A percentile compares a stretch with the other conserved stretches of the same genome.
Evolutionary conservation across 2,113 vertebrate genomes (phyloP).

Genomic region (Xenopus borealis): DNA sequence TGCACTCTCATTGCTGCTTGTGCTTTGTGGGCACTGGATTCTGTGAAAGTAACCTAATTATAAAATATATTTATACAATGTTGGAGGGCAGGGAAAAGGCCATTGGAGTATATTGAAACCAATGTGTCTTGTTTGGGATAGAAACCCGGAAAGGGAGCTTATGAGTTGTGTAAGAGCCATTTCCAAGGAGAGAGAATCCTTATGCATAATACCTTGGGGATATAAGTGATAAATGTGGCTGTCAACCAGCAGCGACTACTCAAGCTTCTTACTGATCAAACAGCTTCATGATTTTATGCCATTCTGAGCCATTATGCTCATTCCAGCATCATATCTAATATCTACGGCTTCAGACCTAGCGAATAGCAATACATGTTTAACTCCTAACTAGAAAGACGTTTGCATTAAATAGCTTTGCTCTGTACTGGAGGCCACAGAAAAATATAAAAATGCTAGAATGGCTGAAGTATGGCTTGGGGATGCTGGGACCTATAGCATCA

Average conservation of each 20-base stretch:
- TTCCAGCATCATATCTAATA: constrained; percentile 13
- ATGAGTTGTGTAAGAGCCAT: constrained; percentile 8
- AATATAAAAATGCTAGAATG: no score
- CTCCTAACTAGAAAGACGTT: background rate
- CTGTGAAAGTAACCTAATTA: no score
- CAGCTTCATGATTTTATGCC: constrained; percentile 6
- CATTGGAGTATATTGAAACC: background rate
- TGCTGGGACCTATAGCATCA: no score
- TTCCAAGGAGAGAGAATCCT: constrained; percentile 15
- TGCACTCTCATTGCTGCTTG: no score
- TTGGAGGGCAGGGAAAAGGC: background rate
- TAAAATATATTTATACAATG: no score
- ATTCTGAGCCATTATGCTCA: constrained; percentile 15
- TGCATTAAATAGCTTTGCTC: background rate
- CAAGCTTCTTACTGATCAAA: constrained; percentile 25
- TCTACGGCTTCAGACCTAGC: background rate
- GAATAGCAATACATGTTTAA: background rate
- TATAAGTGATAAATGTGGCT: constrained; percentile 31
- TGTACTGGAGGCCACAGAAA: background rate
- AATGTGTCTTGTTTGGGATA: background rate
- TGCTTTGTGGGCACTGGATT: no score
- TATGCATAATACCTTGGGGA: constrained; percentile 26
- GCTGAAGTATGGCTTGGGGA: no score
- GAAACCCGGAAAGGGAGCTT: background rate
- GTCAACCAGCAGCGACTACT: constrained; percentile 25